Conservation (phyloP, 2,888 invertebrate genomes). For the Anagyrus pseudococci region DNA sequence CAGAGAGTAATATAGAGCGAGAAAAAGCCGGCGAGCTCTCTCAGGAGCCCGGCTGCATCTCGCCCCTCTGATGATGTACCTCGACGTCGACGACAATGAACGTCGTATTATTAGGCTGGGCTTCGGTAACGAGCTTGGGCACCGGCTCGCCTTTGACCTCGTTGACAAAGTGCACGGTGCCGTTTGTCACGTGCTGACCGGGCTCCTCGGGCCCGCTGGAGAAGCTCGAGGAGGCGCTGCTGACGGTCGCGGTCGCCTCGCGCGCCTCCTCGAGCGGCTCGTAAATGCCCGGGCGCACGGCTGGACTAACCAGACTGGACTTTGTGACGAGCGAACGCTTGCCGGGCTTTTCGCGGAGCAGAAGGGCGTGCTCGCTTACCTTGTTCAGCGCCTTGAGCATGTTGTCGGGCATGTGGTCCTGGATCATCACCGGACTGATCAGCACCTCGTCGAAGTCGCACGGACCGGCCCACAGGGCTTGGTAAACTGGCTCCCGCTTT, state of each 20-base stretch:
- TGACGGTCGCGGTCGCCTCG: constrained; percentile 38
- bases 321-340: background rate
- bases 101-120: constrained; percentile 37
- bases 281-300: constrained; percentile 51
- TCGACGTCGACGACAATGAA: constrained; percentile 53
- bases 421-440: constrained; percentile 88
- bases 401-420: constrained; percentile 91
- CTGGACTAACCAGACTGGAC: no score
- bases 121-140: constrained; percentile 1
- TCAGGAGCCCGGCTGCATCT: constrained; percentile 33
- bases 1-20: background rate
- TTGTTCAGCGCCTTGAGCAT: constrained; percentile 83
- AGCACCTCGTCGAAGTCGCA: constrained; percentile 86
- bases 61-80: constrained; percentile 46
- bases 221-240: background rate
- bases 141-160: constrained; percentile 20
- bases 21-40: background rate
- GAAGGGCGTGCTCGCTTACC: constrained; percentile 66
- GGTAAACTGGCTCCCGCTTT: constrained; percentile 81
- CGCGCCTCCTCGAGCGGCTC: constrained; percentile 52
- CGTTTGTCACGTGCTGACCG: background rate
- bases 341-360: background rate
- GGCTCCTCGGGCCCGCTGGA: background rate
- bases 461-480: constrained; percentile 86
- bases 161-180: constrained; percentile 31